Evolutionary conservation across 1,140 invertebrate species (phyloP).

Genomic region (Cydia strobilella): DNA sequence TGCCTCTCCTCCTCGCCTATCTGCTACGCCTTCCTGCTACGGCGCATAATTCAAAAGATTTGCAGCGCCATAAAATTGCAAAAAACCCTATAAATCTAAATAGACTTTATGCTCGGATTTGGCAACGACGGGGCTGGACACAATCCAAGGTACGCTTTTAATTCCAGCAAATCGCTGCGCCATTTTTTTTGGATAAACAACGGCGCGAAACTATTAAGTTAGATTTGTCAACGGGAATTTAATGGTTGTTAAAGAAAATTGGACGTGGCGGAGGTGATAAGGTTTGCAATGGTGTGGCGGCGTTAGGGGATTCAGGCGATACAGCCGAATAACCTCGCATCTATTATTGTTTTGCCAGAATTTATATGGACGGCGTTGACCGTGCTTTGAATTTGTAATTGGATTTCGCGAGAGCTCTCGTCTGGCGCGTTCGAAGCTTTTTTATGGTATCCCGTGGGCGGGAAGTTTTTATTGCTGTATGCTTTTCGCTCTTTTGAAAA

Average conservation of each 20-base stretch:
- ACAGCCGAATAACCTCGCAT: constrained; percentile 28
- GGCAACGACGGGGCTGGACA: constrained; percentile 45
- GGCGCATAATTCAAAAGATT: constrained; percentile 28
- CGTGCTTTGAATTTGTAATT: constrained; percentile 53
- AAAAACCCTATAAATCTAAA: constrained; percentile 46
- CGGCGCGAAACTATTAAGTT: constrained; percentile 9
- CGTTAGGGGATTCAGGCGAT: constrained; percentile 33
- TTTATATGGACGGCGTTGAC: constrained; percentile 42
- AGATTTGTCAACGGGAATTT: constrained; percentile 7
- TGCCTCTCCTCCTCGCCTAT: constrained; percentile 57
- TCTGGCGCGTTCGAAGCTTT: constrained; percentile 40
- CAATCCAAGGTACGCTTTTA: constrained; percentile 54
- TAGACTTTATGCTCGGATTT: constrained; percentile 48
- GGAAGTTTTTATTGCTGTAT: constrained; percentile 13
- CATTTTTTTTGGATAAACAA: constrained; percentile 38
- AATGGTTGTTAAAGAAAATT: neutral
- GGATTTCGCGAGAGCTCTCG: constrained; percentile 40
- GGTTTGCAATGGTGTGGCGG: constrained; percentile 33
- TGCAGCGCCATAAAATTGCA: neutral
- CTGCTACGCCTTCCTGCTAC: constrained; percentile 45
- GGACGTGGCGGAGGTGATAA: constrained; percentile 24
- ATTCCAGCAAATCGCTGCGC: constrained; percentile 41
- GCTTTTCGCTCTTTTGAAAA: constrained; percentile 17
- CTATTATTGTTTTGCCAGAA: constrained; percentile 49
- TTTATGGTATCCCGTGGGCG: constrained; percentile 31